Evolutionary conservation across 2,113 vertebrate genomes (phyloP).

Genomic region (Tupaia tana): DNA sequence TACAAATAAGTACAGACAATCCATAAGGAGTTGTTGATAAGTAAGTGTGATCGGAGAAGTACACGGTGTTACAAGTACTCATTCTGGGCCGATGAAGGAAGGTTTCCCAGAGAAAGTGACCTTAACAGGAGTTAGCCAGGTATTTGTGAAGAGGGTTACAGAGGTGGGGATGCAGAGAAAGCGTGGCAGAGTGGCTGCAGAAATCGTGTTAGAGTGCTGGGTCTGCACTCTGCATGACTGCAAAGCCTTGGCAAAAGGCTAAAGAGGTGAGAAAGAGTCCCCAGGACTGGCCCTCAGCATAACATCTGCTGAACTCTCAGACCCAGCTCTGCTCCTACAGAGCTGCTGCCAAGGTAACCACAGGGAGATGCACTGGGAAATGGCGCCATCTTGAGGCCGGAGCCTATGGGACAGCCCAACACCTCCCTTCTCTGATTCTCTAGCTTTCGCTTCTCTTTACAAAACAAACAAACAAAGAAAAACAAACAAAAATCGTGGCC

Average conservation of each 20-base stretch:
- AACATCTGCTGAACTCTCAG: neutral
- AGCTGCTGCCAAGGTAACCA: rapidly evolving
- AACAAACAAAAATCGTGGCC: neutral
- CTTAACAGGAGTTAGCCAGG: neutral
- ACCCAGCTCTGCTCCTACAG: neutral
- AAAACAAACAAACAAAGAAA: neutral
- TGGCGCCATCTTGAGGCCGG: conserved; percentile 46
- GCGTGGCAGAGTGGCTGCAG: neutral
- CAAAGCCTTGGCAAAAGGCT: neutral
- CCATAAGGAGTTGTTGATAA: neutral
- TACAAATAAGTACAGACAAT: neutral
- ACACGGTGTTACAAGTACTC: neutral
- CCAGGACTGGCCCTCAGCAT: neutral
- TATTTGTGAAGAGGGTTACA: neutral
- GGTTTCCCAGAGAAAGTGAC: neutral
- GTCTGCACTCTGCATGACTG: neutral
- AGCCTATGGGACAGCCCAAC: neutral
- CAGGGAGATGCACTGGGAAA: neutral
- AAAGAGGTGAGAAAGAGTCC: conserved; percentile 36
- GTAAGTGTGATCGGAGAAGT: neutral
- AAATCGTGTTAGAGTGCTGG: neutral
- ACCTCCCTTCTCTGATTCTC: neutral
- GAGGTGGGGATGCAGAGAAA: neutral
- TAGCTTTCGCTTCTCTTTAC: neutral
- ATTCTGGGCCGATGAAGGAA: neutral